A percentile compares a stretch with the other conserved stretches of the same genome.
Evolutionary conservation across 2,888 invertebrate genomes (phyloP).

Genomic region (Trachelus troglodyta): DNA sequence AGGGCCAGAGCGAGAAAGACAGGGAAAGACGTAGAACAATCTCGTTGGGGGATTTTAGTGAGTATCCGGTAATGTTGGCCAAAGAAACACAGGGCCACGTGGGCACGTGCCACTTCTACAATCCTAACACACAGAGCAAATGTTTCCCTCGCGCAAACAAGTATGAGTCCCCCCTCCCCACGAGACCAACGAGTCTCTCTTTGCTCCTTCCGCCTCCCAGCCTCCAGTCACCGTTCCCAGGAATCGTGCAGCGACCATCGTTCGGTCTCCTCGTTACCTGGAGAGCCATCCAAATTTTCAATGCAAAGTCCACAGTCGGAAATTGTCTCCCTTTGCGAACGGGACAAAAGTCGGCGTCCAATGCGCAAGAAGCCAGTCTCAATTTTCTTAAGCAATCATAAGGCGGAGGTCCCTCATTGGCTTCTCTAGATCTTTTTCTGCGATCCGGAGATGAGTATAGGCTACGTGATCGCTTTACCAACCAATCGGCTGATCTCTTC

Average conservation of each 20-base stretch:
- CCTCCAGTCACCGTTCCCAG: neutral
- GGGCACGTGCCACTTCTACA: slow-evolving; percentile 36
- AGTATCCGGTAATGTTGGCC: slow-evolving; percentile 35
- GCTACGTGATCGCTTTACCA: slow-evolving; percentile 1
- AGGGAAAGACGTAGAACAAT: no score
- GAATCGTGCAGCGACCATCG: neutral
- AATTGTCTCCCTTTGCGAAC: no score
- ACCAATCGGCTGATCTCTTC: neutral
- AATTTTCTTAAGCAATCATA: slow-evolving; percentile 31
- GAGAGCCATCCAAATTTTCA: no score
- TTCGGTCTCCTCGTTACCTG: no score
- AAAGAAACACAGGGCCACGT: slow-evolving; percentile 50
- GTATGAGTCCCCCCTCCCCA: slow-evolving; percentile 14
- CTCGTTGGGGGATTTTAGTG: no score
- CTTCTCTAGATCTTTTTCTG: neutral
- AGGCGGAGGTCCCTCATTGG: neutral
- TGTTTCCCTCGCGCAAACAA: slow-evolving; percentile 47
- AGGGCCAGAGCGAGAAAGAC: no score
- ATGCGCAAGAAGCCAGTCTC: slow-evolving; percentile 3
- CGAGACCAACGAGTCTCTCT: neutral
- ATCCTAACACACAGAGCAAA: slow-evolving; percentile 42
- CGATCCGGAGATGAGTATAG: neutral
- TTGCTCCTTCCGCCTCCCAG: neutral
- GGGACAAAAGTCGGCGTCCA: neutral
- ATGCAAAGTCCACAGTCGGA: no score